phyloP scores from a whole-genome alignment of 2,888 invertebrate species.

The Leptinotarsa haldemani region DNA sequence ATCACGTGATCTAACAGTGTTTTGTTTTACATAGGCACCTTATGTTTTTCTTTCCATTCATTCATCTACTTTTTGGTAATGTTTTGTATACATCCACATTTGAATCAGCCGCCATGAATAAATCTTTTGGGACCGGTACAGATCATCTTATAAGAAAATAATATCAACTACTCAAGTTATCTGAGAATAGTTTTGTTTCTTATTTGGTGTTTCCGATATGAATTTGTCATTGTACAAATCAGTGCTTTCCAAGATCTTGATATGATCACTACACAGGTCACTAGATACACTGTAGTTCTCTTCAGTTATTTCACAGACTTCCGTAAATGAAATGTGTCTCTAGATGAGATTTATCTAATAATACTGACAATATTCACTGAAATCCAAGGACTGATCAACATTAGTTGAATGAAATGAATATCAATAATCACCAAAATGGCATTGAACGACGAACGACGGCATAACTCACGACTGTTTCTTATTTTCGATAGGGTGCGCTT shows the following conservation, averaged over 20 bases:
- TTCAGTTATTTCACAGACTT: slow-evolving; percentile 9
- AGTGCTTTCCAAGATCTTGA: background rate
- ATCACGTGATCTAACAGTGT: slow-evolving; percentile 56
- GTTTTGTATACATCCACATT: slow-evolving; percentile 55
- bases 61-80: slow-evolving; percentile 24
- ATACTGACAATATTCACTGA: background rate
- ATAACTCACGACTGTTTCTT: slow-evolving; percentile 40
- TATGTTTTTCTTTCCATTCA: slow-evolving; percentile 19
- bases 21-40: slow-evolving; percentile 33
- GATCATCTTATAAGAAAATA: slow-evolving; percentile 32
- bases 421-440: slow-evolving; percentile 52
- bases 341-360: background rate
- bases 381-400: slow-evolving; percentile 22
- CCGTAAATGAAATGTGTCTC: background rate
- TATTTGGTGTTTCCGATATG: background rate
- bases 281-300: slow-evolving; percentile 16
- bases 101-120: slow-evolving; percentile 58
- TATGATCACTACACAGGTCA: slow-evolving; percentile 8
- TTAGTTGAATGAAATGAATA: slow-evolving; percentile 32
- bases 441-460: slow-evolving; percentile 48
- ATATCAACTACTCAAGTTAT: slow-evolving; percentile 22
- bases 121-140: slow-evolving; percentile 53
- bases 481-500: slow-evolving; percentile 45
- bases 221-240: background rate
- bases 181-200: background rate